phyloP scores from a whole-genome alignment of 2,888 invertebrate species.

The Alitta virens region DNA sequence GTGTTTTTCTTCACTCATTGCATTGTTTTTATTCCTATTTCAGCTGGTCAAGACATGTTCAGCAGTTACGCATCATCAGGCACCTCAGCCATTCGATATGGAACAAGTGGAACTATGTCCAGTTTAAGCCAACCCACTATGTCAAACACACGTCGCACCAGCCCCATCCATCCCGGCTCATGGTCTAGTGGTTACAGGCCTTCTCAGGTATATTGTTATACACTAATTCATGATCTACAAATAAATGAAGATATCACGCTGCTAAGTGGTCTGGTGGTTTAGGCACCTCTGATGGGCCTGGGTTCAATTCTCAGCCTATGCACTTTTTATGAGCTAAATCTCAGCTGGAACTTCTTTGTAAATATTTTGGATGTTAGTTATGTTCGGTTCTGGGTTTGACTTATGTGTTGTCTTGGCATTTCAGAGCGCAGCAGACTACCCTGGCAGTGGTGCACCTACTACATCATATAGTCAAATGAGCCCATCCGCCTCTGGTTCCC shows the following conservation, averaged over 20 bases:
- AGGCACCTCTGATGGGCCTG: too few relatives aligned
- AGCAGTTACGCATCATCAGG: constrained; percentile 5
- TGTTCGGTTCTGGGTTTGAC: background rate
- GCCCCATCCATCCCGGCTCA: constrained; percentile 2
- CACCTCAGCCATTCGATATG: constrained; percentile 14
- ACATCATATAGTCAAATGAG: constrained; percentile 66
- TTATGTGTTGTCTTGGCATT: constrained; percentile 1
- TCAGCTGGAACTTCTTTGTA: too few relatives aligned
- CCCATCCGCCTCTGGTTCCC: constrained; percentile 64
- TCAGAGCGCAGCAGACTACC: constrained; percentile 16
- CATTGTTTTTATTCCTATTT: background rate
- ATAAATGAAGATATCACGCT: too few relatives aligned
- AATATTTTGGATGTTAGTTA: background rate
- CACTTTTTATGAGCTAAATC: too few relatives aligned
- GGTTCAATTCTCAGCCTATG: too few relatives aligned
- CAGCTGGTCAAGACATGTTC: constrained; percentile 12
- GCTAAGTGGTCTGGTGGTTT: too few relatives aligned
- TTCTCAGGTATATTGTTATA: too few relatives aligned
- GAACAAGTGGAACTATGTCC: background rate
- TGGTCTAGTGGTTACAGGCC: background rate
- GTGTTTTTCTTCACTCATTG: background rate
- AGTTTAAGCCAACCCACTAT: constrained; percentile 3
- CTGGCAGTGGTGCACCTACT: constrained; percentile 5
- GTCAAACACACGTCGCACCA: constrained; percentile 6
- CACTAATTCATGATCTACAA: too few relatives aligned